phyloP scores from a whole-genome alignment of 2,113 vertebrate species.

The Corythaixoides concolor region DNA sequence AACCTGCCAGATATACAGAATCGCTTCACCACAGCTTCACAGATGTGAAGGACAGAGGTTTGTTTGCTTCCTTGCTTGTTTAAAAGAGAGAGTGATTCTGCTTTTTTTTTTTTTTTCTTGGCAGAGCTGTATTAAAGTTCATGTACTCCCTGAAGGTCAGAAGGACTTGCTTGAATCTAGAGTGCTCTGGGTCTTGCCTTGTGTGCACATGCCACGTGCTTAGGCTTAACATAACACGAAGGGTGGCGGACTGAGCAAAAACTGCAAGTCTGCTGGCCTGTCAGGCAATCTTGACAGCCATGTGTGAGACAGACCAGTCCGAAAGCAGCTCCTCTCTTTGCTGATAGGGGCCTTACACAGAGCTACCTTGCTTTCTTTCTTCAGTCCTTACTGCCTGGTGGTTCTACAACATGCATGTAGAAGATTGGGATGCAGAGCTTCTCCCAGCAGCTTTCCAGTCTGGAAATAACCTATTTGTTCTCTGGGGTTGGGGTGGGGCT shows the following conservation, averaged over 20 bases:
- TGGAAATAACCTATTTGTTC: background rate
- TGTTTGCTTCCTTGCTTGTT: background rate
- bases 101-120: constrained; percentile 37
- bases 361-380: background rate
- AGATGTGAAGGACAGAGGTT: background rate
- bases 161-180: background rate
- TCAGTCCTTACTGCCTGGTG: background rate
- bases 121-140: background rate
- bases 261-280: background rate
- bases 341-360: background rate
- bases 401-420: fast-evolving
- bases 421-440: background rate
- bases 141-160: background rate
- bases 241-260: background rate
- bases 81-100: background rate
- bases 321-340: background rate
- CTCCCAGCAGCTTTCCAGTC: background rate
- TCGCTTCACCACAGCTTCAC: background rate
- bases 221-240: background rate
- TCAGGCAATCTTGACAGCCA: background rate
- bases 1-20: background rate
- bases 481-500: background rate
- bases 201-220: background rate
- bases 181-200: background rate
- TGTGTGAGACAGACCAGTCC: background rate